Conservation (phyloP, 2,113 vertebrate genomes). For the Lagenorhynchus albirostris region DNA sequence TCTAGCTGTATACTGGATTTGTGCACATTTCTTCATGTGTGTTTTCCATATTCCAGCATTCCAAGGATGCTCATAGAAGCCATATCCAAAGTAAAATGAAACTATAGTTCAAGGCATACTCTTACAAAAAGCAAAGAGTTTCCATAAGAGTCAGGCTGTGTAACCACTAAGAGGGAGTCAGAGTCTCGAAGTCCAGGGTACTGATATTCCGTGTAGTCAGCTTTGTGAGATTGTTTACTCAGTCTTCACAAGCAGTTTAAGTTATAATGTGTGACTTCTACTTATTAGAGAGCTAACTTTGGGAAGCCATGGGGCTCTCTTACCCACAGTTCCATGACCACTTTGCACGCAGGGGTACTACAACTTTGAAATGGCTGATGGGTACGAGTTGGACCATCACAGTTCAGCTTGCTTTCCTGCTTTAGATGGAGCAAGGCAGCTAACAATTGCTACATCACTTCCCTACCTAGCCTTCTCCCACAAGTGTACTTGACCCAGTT, state of each 20-base stretch:
- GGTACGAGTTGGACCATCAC: not conserved
- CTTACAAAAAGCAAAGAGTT: not conserved
- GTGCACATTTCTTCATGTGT: not conserved
- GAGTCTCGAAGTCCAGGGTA: too few species aligned
- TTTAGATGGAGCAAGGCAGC: not conserved
- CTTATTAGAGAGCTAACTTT: not conserved
- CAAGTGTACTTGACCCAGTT: not conserved
- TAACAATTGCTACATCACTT: not conserved
- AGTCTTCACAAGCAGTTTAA: not conserved
- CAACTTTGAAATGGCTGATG: not conserved
- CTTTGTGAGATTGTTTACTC: not conserved
- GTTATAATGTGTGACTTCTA: not conserved
- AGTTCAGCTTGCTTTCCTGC: not conserved
- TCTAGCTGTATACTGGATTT: not conserved
- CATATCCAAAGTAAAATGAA: not conserved
- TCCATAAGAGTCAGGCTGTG: not conserved
- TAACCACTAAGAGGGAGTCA: not conserved
- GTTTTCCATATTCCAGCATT: not conserved
- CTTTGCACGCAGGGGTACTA: not conserved
- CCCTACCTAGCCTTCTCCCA: not conserved
- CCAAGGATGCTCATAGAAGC: not conserved
- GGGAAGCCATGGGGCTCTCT: not conserved
- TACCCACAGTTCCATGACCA: not conserved
- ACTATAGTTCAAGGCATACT: not conserved
- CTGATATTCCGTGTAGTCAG: not conserved